Evolutionary conservation across 2,113 vertebrate genomes (phyloP).

Genomic region (Hydropotes inermis): DNA sequence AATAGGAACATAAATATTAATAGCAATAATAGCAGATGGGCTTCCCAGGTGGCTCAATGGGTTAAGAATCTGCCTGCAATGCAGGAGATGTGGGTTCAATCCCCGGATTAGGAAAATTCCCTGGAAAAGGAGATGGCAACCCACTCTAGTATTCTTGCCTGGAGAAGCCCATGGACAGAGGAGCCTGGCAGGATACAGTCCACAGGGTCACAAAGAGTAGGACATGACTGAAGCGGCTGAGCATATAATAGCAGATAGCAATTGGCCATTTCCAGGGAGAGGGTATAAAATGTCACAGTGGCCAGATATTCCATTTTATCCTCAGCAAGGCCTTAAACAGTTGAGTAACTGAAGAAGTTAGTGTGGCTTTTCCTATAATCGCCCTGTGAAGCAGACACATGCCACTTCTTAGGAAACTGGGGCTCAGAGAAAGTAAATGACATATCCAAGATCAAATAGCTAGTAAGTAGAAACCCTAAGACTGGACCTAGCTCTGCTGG

Average conservation of each 20-base stretch:
- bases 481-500: neutral
- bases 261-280: neutral
- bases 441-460: neutral
- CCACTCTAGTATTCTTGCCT: neutral
- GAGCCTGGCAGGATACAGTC: neutral
- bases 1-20: neutral
- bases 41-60: neutral
- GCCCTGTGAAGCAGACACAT: neutral
- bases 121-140: neutral
- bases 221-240: neutral
- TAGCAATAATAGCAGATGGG: neutral
- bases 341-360: neutral
- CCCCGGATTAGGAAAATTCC: neutral
- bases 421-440: neutral
- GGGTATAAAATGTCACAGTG: neutral
- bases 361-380: neutral
- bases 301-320: neutral
- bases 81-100: neutral
- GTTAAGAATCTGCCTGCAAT: neutral
- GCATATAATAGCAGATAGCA: neutral
- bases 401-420: slow-evolving; percentile 2
- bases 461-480: neutral
- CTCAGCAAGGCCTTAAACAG: neutral
- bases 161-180: neutral
- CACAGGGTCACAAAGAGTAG: neutral